These are phyloP conservation scores for Aphelenchoides avenae DNA, from an alignment of 1,140 invertebrate genomes.

Conservation along the genomic window DNA sequence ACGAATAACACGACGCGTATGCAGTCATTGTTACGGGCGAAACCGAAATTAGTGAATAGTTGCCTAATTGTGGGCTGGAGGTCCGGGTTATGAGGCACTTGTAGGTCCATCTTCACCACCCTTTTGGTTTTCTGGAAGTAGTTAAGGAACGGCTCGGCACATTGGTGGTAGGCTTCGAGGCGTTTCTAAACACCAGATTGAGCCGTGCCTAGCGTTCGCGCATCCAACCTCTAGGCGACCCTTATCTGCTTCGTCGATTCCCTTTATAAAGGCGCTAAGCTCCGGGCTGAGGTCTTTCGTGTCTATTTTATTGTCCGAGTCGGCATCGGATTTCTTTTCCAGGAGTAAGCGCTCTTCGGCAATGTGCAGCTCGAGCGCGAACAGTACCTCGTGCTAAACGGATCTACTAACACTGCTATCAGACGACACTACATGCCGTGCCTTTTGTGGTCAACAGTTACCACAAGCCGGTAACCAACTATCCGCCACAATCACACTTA, in stretches of 20 bases:
- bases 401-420: no score
- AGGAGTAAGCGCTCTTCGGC: constrained; percentile 37
- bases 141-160: constrained; percentile 43
- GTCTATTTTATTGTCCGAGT: constrained; percentile 27
- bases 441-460: no score
- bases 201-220: background rate
- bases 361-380: constrained; percentile 45
- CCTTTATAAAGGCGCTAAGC: constrained; percentile 41
- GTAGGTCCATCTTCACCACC: constrained; percentile 42
- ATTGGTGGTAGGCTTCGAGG: constrained; percentile 41
- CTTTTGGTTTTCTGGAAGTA: constrained; percentile 50
- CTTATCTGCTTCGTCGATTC: constrained; percentile 52
- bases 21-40: constrained; percentile 48
- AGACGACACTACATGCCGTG: no score
- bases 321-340: constrained; percentile 21
- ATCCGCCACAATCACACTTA: no score
- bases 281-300: constrained; percentile 41
- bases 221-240: constrained; percentile 44
- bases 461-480: no score
- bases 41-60: constrained; percentile 46
- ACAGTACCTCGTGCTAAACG: constrained; percentile 49
- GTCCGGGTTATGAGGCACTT: constrained; percentile 39
- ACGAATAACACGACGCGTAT: constrained; percentile 52
- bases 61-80: constrained; percentile 41
- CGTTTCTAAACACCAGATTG: constrained; percentile 33